Base-by-base conservation (phyloP, 1,140 invertebrate species). In the Bradynema listronoti region DNA sequence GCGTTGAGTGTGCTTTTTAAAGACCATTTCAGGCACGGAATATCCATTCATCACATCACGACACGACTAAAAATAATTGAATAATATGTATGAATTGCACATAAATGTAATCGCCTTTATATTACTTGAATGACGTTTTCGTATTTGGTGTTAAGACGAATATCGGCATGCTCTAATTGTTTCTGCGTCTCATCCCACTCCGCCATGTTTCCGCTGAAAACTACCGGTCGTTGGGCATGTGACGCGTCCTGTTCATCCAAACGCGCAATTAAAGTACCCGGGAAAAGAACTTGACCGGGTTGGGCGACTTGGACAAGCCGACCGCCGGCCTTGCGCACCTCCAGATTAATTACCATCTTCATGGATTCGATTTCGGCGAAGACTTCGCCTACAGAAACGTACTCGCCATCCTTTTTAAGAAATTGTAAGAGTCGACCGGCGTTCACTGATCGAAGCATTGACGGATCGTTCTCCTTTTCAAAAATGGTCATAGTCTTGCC, bases 311-410 rank as follows among this genome's bases (percentile, higher is more conserved):
- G 94, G 41, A 86, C 87, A 2, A 98, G 82, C 19, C 84, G 81
- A 55, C 73, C 73, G 14, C 93, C 93, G 25, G 86, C 84, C 78
- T 96, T 92, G 36, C 84, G 83, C 0, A 89, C 87, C 0, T 88
- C 87, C 0, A 99, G 80, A 0, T 91, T 93, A 90, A 98, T 96
- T 2, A 98, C 89, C 92, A 98, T 97, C 80, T 99, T 99, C 95
- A 99, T 99, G 0, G 97, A 91, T 81, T 98, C 93, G 66, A 97
- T 96, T 80, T 98, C 92, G 27, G 91, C 93, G 79, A 88, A 98
- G 0, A 90, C 85, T 79, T 95, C 89, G 4, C 91, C 90, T 68
- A 87, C 85, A 61, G 83, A 83, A 1, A 98, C 87, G 79, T 93
- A 90, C 0, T 88, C 89, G 0, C 92, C 92, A 78, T 99, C 93